These are phyloP conservation scores for Alfaro cultratus DNA, from an alignment of 2,797 vertebrate genomes.

Conservation along the genomic window DNA sequence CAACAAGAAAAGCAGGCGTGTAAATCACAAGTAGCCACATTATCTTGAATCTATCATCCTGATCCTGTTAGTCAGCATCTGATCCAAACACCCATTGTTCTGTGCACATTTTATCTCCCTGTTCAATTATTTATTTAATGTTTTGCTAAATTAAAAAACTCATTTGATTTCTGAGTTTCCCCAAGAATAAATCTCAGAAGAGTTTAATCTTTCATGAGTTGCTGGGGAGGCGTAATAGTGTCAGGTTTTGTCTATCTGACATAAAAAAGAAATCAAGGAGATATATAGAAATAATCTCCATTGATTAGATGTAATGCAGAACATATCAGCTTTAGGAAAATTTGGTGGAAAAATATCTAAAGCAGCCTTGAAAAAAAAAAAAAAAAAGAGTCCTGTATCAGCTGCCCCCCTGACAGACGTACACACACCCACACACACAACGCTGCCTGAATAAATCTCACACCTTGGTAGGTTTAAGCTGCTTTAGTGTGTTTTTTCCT, in stretches of 20 bases:
- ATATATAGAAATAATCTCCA: slow-evolving; percentile 1
- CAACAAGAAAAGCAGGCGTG: slow-evolving; percentile 13
- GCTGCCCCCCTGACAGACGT: slow-evolving; percentile 33
- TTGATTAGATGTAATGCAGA: slow-evolving; percentile 18
- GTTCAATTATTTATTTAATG: slow-evolving; percentile 47
- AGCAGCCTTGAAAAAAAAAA: slow-evolving; percentile 24
- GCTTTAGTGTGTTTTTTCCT: slow-evolving; percentile 50
- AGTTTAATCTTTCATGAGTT: slow-evolving; percentile 49
- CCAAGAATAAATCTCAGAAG: slow-evolving; percentile 27
- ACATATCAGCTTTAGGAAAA: slow-evolving; percentile 18
- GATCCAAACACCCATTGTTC: slow-evolving; percentile 16
- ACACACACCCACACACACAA: slow-evolving; percentile 35
- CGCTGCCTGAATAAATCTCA: slow-evolving; percentile 62
- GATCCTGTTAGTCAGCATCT: not conserved
- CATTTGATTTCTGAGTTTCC: slow-evolving; percentile 33
- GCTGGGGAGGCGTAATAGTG: slow-evolving; percentile 34
- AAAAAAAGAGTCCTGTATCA: slow-evolving; percentile 23
- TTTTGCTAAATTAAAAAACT: slow-evolving; percentile 52
- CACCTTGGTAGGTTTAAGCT: slow-evolving; percentile 69
- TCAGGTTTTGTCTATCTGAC: slow-evolving; percentile 6
- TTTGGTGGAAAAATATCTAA: slow-evolving; percentile 35
- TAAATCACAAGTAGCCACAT: slow-evolving; percentile 2
- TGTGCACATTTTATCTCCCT: slow-evolving; percentile 26
- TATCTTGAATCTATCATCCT: slow-evolving; percentile 25
- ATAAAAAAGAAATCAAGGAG: not conserved